Base-by-base conservation (phyloP, 2,888 invertebrate genomes). In the Troilus luridus region DNA sequence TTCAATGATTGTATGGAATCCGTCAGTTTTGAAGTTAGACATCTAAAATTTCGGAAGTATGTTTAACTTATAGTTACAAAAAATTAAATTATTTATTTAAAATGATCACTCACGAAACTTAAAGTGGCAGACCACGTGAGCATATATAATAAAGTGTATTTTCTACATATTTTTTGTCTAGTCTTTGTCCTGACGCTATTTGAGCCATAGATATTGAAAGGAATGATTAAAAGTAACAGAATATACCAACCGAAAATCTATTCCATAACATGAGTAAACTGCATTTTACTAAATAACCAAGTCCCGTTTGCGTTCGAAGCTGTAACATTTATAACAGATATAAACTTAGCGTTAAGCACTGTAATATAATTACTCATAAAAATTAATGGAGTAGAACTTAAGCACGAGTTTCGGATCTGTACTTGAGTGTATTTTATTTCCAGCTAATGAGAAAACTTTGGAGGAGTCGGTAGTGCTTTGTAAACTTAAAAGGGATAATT, bases 381-480 rank as follows among this genome's bases (percentile, higher is more conserved):
- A 81, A 41, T 56, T 81, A 81, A 81, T 81, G 81, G 81, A 54
- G 81, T 56, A 19, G 81, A 81, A 81, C 81, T 81, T 81, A 9
- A n/a, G 56, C 81, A 14, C 56, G 56, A 81, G 54, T 81, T 81
- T 41, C 21, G n/a, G 21, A 81, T 81, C 81, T 21, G 41, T 19
- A 56, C 81, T 81, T 81, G 19, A 81, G 56, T 21, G 54, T 81
- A 81, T 81, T 81, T 81, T 81, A 81, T 81, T 81, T 56, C 81
- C 10, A 41, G 21, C 56, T 81, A 81, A 81, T 81, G 81, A 54
- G 81, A 81, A 81, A 81, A 81, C 54, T 81, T 81, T 41, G 21
- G 9, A 24, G 72, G 72, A 72, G 8, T 72, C 12, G 24, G 27
- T n/a, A 27, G 72, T 14, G 27, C 27, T 27, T 6, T 24, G 12